Evolutionary conservation across 2,113 vertebrate species (phyloP).

Genomic region (Elgaria multicarinata): DNA sequence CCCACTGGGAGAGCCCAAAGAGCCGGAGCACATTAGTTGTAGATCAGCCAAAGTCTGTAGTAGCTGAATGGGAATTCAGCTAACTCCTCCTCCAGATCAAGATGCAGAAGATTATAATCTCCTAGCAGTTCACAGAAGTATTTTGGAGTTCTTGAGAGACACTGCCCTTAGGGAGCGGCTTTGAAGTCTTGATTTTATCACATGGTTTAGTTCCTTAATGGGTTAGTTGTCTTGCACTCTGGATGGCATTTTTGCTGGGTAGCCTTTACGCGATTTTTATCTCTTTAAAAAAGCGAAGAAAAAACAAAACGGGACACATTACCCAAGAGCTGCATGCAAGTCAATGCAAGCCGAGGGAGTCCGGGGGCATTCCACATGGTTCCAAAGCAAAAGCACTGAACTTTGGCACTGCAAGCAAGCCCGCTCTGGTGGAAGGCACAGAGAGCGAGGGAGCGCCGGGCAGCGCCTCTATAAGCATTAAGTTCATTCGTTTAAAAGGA

Average conservation of each 20-base stretch:
- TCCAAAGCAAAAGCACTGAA: not conserved
- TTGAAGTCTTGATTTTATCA: conserved; percentile 69
- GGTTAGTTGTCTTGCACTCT: conserved; percentile 62
- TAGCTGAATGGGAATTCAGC: conserved; percentile 59
- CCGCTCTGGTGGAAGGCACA: not conserved
- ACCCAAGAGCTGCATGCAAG: conserved; percentile 61
- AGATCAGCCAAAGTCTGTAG: conserved; percentile 58
- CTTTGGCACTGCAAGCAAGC: too few relatives aligned
- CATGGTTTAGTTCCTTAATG: conserved; percentile 69
- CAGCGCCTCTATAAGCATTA: not conserved
- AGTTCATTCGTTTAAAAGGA: not conserved
- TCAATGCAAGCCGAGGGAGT: conserved; percentile 59
- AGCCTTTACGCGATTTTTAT: conserved; percentile 72
- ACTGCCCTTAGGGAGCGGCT: conserved; percentile 61
- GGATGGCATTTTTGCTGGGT: conserved; percentile 68
- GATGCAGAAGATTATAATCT: conserved; percentile 64
- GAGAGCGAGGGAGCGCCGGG: too few relatives aligned
- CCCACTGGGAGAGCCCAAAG: not conserved
- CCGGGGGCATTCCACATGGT: conserved; percentile 46
- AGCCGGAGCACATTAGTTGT: not conserved
- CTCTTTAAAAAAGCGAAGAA: conserved; percentile 46
- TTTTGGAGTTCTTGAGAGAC: conserved; percentile 58
- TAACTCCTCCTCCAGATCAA: conserved; percentile 21
- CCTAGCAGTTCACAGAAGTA: conserved; percentile 49
- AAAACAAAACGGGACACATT: not conserved